These are phyloP conservation scores for Python bivittatus DNA, from an alignment of 2,113 vertebrate species.

Conservation along the genomic window DNA sequence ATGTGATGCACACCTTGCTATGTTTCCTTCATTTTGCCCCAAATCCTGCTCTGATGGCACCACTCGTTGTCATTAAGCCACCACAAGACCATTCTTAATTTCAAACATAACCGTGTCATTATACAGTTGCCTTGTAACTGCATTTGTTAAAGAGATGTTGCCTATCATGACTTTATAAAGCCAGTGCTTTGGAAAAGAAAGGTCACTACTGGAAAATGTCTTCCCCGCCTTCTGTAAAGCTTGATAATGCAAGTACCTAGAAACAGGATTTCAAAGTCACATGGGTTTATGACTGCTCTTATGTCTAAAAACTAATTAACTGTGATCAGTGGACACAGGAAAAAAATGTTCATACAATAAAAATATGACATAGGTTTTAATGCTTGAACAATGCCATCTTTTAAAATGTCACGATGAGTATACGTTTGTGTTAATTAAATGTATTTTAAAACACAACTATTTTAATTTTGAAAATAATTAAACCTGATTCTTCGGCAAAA, in stretches of 20 bases:
- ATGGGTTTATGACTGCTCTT: constrained; percentile 67
- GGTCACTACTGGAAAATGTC: constrained; percentile 15
- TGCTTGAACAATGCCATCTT: constrained; percentile 56
- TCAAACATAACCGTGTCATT: neutral
- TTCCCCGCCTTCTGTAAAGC: constrained; percentile 22
- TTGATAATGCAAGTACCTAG: constrained; percentile 52
- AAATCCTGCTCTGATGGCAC: neutral
- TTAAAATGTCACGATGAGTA: constrained; percentile 55
- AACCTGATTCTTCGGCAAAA: constrained; percentile 39
- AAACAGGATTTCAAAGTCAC: constrained; percentile 67
- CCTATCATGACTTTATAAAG: neutral
- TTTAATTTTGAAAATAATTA: constrained; percentile 53
- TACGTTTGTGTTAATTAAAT: constrained; percentile 66
- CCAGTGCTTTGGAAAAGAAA: constrained; percentile 19
- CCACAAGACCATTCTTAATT: neutral
- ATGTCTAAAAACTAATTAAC: constrained; percentile 72
- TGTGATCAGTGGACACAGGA: constrained; percentile 73
- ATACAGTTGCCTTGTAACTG: neutral
- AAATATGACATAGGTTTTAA: constrained; percentile 69
- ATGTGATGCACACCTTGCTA: neutral
- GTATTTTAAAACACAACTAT: constrained; percentile 51
- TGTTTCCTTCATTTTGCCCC: neutral
- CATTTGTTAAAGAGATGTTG: neutral
- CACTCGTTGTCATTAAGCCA: neutral
- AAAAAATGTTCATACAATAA: constrained; percentile 63